A percentile compares a stretch with the other conserved stretches of the same genome.
These are phyloP conservation scores for Apamea crenata DNA, from an alignment of 2,888 invertebrate species.

Conservation along the genomic window DNA sequence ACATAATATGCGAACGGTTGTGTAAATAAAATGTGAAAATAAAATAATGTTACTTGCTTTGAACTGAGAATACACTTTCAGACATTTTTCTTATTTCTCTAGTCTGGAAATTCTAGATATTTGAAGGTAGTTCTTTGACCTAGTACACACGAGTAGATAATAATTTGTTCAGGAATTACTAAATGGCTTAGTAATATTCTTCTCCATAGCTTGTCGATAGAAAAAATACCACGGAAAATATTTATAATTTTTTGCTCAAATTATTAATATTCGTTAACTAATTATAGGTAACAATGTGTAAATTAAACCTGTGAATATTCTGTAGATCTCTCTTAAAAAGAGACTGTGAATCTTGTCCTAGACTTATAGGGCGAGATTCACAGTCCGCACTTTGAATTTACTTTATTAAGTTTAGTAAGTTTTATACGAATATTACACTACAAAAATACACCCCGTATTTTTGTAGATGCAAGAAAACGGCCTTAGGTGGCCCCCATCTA, in stretches of 20 bases:
- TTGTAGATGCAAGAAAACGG: neutral
- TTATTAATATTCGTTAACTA: neutral
- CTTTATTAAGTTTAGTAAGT: too few relatives aligned
- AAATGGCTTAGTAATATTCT: neutral
- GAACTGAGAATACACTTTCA: slow-evolving; percentile 30
- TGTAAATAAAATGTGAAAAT: too few relatives aligned
- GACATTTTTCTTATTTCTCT: slow-evolving; percentile 10
- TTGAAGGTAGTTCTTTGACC: neutral
- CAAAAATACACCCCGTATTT: too few relatives aligned
- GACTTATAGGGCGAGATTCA: neutral
- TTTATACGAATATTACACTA: neutral
- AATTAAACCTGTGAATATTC: too few relatives aligned
- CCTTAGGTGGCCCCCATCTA: neutral
- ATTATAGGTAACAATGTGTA: too few relatives aligned
- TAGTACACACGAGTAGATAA: neutral
- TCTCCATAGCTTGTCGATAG: neutral
- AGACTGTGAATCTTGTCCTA: neutral
- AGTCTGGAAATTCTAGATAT: slow-evolving; percentile 3
- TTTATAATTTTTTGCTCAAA: neutral
- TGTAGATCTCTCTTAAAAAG: too few relatives aligned
- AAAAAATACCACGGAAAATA: neutral
- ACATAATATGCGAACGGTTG: neutral
- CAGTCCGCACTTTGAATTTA: neutral
- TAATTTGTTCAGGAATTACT: neutral
- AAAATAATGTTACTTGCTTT: slow-evolving; percentile 24